Base-by-base conservation (phyloP, 2,113 vertebrate genomes). In the Sorex fumeus region DNA sequence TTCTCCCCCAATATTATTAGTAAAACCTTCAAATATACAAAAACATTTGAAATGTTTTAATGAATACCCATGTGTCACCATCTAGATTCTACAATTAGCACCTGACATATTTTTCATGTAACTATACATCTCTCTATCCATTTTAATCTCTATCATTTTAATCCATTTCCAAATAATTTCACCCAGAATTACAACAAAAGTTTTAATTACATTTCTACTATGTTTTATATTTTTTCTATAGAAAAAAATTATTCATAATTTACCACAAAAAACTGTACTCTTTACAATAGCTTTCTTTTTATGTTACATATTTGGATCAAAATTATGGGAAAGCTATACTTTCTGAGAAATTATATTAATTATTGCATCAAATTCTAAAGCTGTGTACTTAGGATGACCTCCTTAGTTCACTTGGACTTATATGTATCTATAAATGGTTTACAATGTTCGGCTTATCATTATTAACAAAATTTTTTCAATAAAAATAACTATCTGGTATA, bases 151-250 rank as follows among this genome's bases (percentile, higher is more conserved):
- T 7, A 64, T 43, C 75, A 60, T 64, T 83, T 91, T 87, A 1
- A 94, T n/a, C 8, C 4, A 80, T 40, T 93, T 88, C 70, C 74
- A 93, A 90, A 30, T 85, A 60, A 85, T 81, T 84, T 78, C 12
- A 84, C n/a, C 30, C 43, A 28, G 30, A 53, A 77, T 0, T 74
- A 25, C 27, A 79, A 78, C 25, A 69, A 9, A 71, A 36, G 70
- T 94, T 93, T 87, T 81, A 90, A 84, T 87, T 34, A 43, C 16
- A 85, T 87, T 90, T 78, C 27, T 90, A 90, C 80, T 6, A 89
- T 25, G 76, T 57, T 34, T 28, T 88, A 82, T 50, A 85, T n/a
- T 90, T 78, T 94, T 81, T 91, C 90, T 92, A 96, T 87, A 67
- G 78, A 90, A 87, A 30, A 25, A 85, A 93, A 83, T 57, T 60